Percentiles rank a stretch among this genome's conserved stretches.
Conservation (phyloP, 2,113 vertebrate genomes). For the Dendropsophus ebraccatus region DNA sequence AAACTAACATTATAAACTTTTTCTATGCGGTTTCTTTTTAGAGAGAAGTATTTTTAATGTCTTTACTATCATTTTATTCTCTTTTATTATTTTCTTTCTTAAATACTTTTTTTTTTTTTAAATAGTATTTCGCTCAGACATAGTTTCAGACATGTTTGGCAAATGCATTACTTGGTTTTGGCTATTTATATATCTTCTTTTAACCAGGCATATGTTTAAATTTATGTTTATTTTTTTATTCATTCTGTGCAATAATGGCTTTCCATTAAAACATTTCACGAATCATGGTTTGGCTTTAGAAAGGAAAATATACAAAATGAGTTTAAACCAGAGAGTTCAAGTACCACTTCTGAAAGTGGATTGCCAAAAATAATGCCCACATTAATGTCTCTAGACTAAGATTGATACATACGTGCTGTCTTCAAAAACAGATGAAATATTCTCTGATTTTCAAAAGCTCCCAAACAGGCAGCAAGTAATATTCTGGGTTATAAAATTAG, state of each 20-base stretch:
- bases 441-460: neutral
- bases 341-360: slow-evolving; percentile 12
- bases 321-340: slow-evolving; percentile 41
- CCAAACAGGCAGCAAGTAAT: neutral
- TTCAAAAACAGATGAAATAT: slow-evolving; percentile 30
- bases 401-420: slow-evolving; percentile 22
- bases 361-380: slow-evolving; percentile 54
- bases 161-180: slow-evolving; percentile 24
- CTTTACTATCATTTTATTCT: neutral
- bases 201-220: slow-evolving; percentile 39
- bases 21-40: too few relatives aligned
- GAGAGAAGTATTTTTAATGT: neutral
- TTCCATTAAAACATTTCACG: slow-evolving; percentile 51
- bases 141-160: slow-evolving; percentile 3
- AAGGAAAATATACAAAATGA: slow-evolving; percentile 56
- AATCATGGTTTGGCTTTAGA: slow-evolving; percentile 40
- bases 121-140: neutral
- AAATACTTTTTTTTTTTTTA: neutral
- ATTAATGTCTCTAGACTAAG: slow-evolving; percentile 22
- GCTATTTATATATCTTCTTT: slow-evolving; percentile 29
- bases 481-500: slow-evolving; percentile 25
- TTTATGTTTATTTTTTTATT: slow-evolving; percentile 50
- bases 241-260: slow-evolving; percentile 54
- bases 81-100: neutral
- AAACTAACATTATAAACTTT: too few relatives aligned